Conservation (phyloP, 2,797 vertebrate species). For the Myotis vivesi region DNA sequence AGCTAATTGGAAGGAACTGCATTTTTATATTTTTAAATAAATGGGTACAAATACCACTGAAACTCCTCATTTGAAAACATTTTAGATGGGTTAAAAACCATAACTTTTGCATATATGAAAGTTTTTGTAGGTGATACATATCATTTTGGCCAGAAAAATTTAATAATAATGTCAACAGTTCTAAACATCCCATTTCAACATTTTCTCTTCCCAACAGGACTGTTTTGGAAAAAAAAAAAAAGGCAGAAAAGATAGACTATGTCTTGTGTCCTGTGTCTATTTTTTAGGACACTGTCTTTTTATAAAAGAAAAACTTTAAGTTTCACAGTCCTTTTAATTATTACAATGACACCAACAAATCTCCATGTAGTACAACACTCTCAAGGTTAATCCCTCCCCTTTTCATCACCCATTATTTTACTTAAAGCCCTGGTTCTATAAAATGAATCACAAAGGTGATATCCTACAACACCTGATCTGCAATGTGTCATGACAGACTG, state of each 20-base stretch:
- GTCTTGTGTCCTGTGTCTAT: background rate
- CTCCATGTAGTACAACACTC: background rate
- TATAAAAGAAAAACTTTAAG: background rate
- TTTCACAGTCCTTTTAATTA: background rate
- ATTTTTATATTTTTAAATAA: constrained; percentile 34
- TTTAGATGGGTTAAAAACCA: background rate
- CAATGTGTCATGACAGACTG: background rate
- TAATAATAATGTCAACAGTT: constrained; percentile 9
- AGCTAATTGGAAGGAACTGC: background rate
- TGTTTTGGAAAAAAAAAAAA: background rate
- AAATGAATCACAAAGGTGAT: background rate
- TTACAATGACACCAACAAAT: background rate
- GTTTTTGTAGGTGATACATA: background rate
- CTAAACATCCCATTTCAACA: background rate
- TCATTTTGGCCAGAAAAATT: constrained; percentile 48
- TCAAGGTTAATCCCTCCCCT: background rate
- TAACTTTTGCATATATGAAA: background rate
- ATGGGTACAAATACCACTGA: background rate
- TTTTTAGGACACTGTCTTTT: background rate
- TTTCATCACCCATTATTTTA: background rate
- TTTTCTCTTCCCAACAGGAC: background rate
- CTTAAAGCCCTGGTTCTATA: background rate
- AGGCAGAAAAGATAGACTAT: background rate
- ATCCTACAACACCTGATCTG: background rate
- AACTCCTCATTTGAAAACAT: constrained; percentile 8